Percentiles rank a stretch among this genome's conserved stretches.
Evolutionary conservation across 1,140 invertebrate genomes (phyloP).

Genomic region (Xylocopa sonorina): DNA sequence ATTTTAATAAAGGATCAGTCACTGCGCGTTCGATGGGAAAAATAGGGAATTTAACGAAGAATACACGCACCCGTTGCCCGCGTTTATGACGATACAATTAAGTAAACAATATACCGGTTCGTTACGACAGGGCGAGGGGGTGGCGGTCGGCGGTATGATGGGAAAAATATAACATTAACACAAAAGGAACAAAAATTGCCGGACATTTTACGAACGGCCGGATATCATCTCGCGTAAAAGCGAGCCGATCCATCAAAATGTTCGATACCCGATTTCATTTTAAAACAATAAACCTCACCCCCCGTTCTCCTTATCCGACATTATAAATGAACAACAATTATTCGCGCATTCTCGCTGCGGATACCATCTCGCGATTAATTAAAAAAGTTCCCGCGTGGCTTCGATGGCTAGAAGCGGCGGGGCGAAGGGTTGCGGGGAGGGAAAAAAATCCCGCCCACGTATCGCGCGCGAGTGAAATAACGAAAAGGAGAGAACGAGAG

Average conservation of each 20-base stretch:
- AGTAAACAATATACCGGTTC: constrained; percentile 53
- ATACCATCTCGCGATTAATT: constrained; percentile 20
- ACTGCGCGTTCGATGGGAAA: constrained; percentile 43
- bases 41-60: constrained; percentile 55
- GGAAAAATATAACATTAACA: constrained; percentile 28
- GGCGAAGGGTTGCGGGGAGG: too few relatives aligned
- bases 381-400: not conserved
- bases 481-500: not conserved
- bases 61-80: constrained; percentile 31
- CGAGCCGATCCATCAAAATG: constrained; percentile 30
- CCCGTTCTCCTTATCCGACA: not conserved
- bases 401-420: too few relatives aligned
- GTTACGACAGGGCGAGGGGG: too few relatives aligned
- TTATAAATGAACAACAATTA: constrained; percentile 6
- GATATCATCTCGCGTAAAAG: constrained; percentile 25
- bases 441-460: not conserved
- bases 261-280: constrained; percentile 21
- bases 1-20: constrained; percentile 57
- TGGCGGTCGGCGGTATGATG: too few relatives aligned
- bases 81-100: constrained; percentile 57
- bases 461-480: too few relatives aligned
- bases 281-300: not conserved
- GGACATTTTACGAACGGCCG: constrained; percentile 17
- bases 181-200: constrained; percentile 34
- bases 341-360: not conserved